Conservation (phyloP, 2,113 vertebrate genomes). For the Apaloderma vittatum region DNA sequence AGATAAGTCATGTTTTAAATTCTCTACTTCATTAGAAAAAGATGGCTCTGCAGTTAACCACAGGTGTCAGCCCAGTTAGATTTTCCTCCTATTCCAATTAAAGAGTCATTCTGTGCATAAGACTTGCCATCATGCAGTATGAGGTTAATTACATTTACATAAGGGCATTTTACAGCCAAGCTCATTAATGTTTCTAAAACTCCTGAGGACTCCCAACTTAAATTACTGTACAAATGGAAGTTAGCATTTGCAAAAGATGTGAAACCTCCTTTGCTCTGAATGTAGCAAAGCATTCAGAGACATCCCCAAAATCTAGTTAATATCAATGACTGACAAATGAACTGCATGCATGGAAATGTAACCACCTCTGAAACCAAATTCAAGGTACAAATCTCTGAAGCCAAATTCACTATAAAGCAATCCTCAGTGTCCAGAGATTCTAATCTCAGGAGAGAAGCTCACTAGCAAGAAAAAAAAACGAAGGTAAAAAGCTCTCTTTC, state of each 20-base stretch:
- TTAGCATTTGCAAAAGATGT: background rate
- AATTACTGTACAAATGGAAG: conserved; percentile 8
- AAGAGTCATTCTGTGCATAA: background rate
- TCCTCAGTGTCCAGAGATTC: background rate
- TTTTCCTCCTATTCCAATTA: background rate
- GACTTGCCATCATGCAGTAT: background rate
- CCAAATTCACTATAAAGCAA: background rate
- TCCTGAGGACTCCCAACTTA: background rate
- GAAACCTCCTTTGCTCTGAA: background rate
- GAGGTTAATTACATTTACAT: conserved; percentile 23
- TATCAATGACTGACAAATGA: background rate
- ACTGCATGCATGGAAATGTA: background rate
- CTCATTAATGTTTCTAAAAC: background rate
- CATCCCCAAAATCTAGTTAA: background rate
- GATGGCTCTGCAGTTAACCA: background rate
- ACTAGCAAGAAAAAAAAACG: background rate
- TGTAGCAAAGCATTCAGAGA: background rate
- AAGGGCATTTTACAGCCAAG: background rate
- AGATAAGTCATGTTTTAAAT: conserved; percentile 29
- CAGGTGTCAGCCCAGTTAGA: background rate
- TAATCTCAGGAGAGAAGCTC: background rate
- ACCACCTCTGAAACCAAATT: background rate
- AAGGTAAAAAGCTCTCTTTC: conserved; percentile 36
- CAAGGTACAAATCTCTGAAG: background rate
- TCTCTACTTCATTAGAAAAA: background rate